A percentile compares a stretch with the other conserved stretches of the same genome.
Evolutionary conservation across 2,888 invertebrate species (phyloP).

Genomic region (Allophyes oxyacanthae): DNA sequence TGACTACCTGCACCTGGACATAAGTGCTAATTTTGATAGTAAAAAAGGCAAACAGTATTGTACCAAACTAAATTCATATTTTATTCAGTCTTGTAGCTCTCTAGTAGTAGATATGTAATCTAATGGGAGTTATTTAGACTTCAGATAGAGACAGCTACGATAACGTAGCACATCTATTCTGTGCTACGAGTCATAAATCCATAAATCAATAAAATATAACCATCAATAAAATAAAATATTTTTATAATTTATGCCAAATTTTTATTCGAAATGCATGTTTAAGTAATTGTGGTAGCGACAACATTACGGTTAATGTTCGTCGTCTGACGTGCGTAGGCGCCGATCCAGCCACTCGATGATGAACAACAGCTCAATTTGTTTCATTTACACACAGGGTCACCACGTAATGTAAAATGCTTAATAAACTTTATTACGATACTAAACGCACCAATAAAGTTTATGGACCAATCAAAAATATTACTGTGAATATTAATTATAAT

Average conservation of each 20-base stretch:
- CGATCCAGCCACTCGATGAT: slow-evolving; percentile 54
- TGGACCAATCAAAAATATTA: slow-evolving; percentile 5
- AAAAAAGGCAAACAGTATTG: slow-evolving; percentile 8
- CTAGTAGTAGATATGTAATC: no score
- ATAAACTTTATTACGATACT: slow-evolving; percentile 4
- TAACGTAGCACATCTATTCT: no score
- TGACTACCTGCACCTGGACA: not conserved
- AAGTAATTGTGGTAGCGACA: slow-evolving; percentile 58
- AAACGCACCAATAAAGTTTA: slow-evolving; percentile 1
- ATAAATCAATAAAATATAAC: no score
- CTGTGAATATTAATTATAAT: slow-evolving; percentile 1
- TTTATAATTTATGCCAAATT: slow-evolving; percentile 34
- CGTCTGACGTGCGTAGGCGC: slow-evolving; percentile 67
- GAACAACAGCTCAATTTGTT: slow-evolving; percentile 77
- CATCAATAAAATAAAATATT: slow-evolving; percentile 17
- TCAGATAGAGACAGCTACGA: no score
- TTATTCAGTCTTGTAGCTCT: no score
- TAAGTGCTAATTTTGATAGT: slow-evolving; percentile 10
- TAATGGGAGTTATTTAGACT: no score
- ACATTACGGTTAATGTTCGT: slow-evolving; percentile 46
- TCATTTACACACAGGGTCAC: slow-evolving; percentile 65
- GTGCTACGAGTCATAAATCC: no score
- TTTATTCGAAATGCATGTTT: slow-evolving; percentile 37
- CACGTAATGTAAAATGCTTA: slow-evolving; percentile 33
- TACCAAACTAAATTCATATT: no score